These are phyloP conservation scores for Parnassius orleans DNA, from an alignment of 2,888 invertebrate species.

Conservation along the genomic window DNA sequence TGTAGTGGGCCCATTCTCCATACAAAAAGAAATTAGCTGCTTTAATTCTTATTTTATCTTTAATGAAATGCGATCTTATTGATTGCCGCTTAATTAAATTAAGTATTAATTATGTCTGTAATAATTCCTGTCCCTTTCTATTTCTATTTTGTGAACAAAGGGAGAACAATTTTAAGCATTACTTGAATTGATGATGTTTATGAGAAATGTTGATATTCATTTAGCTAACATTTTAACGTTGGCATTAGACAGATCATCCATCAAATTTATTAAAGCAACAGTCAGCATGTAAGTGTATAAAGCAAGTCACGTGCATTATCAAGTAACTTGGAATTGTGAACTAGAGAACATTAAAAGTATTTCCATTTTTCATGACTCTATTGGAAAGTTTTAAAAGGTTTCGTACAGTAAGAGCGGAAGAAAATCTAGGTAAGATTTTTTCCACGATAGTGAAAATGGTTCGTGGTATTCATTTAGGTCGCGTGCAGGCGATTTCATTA, in stretches of 20 bases:
- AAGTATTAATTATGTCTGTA: no score
- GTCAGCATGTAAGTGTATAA: conserved; percentile 26
- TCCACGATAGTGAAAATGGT: conserved; percentile 20
- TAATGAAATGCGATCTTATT: no score
- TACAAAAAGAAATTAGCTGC: no score
- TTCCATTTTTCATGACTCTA: conserved; percentile 62
- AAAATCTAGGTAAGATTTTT: conserved; percentile 40
- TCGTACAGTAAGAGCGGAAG: conserved; percentile 40
- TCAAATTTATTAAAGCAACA: conserved; percentile 12
- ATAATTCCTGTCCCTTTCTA: no score
- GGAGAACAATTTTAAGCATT: no score
- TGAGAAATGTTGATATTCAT: no score
- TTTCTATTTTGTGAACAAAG: no score
- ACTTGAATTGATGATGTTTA: no score
- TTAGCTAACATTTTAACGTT: no score
- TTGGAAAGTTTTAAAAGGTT: conserved; percentile 60
- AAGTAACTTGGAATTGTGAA: conserved; percentile 38
- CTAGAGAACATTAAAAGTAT: conserved; percentile 43
- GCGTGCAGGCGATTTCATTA: conserved; percentile 17
- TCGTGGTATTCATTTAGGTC: conserved; percentile 10
- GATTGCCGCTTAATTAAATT: no score
- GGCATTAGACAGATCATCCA: conserved; percentile 7
- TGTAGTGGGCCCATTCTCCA: no score
- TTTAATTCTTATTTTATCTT: no score
- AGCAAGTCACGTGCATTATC: conserved; percentile 52